phyloP scores from a whole-genome alignment of 2,888 invertebrate genomes.

The Brenthis daphne region DNA sequence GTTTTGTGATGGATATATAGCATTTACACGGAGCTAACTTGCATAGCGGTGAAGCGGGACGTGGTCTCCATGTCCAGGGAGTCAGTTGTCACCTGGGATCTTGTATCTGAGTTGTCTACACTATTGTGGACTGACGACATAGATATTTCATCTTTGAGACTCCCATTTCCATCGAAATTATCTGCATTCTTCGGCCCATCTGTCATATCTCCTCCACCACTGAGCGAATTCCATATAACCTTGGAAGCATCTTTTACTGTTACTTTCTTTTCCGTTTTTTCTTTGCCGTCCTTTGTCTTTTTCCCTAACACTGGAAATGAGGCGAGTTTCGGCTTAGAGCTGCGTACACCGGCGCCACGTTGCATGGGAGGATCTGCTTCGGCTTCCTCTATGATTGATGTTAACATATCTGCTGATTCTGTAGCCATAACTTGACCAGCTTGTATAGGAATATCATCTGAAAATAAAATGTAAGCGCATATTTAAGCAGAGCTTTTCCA shows the following conservation, averaged over 20 bases:
- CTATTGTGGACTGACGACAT: conserved; percentile 69
- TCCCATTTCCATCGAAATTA: conserved; percentile 65
- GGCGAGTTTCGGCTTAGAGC: conserved; percentile 84
- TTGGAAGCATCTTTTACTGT: conserved; percentile 73
- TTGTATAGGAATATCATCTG: conserved; percentile 95
- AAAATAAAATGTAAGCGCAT: not conserved
- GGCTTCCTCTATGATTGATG: conserved; percentile 87
- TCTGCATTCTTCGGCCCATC: conserved; percentile 75
- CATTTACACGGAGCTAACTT: conserved; percentile 82
- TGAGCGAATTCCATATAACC: conserved; percentile 72
- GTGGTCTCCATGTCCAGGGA: conserved; percentile 77
- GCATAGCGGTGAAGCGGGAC: conserved; percentile 80
- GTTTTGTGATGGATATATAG: not conserved
- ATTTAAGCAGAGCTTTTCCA: not conserved
- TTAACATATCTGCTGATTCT: conserved; percentile 82
- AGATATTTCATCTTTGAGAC: conserved; percentile 75
- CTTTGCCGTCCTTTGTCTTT: conserved; percentile 81
- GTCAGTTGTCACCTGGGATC: conserved; percentile 77
- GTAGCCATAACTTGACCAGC: conserved; percentile 83
- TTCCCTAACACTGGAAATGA: conserved; percentile 85
- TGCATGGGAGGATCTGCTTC: conserved; percentile 80
- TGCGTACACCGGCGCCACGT: conserved; percentile 75
- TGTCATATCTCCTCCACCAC: conserved; percentile 74
- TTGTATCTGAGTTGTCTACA: conserved; percentile 71
- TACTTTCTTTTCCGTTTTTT: conserved; percentile 76